Percentiles rank a stretch among this genome's conserved stretches.
phyloP scores from a whole-genome alignment of 2,113 vertebrate species.

The Saguinus midas region DNA sequence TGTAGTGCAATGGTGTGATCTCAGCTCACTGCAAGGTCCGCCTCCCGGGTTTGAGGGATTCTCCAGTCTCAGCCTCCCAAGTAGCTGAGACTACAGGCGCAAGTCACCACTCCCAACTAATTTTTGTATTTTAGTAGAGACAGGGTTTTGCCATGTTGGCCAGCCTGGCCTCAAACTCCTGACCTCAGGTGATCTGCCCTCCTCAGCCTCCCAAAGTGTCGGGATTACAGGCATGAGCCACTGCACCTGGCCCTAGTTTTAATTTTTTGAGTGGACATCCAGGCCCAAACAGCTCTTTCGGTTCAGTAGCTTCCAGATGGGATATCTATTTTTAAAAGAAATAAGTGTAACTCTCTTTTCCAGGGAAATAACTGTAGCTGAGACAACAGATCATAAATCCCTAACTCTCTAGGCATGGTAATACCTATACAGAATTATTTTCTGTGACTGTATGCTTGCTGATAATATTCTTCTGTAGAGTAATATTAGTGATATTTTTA shows the following conservation, averaged over 20 bases:
- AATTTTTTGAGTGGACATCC: not conserved
- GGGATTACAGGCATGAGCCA: too few species aligned
- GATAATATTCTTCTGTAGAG: constrained; percentile 7
- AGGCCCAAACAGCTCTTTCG: not conserved
- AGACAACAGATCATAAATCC: not conserved
- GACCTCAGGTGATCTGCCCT: too few species aligned
- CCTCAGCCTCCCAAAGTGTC: too few species aligned
- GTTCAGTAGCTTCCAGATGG: not conserved
- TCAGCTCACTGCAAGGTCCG: too few species aligned
- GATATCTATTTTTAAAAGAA: not conserved
- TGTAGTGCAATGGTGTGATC: too few species aligned
- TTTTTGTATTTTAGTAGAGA: too few species aligned
- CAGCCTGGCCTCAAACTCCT: too few species aligned
- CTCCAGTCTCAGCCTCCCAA: too few species aligned
- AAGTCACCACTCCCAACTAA: too few species aligned
- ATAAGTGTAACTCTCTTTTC: not conserved
- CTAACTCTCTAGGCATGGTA: not conserved
- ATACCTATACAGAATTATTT: not conserved
- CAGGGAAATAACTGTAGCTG: not conserved
- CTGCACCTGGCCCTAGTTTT: not conserved
- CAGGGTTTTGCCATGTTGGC: too few species aligned
- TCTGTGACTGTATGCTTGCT: not conserved
- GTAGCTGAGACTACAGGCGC: too few species aligned
- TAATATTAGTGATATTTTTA: not conserved
- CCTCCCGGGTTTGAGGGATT: too few species aligned